A percentile compares a stretch with the other conserved stretches of the same genome.
Conservation (phyloP, 1,140 invertebrate genomes). For the Drosophila nigromelanica region DNA sequence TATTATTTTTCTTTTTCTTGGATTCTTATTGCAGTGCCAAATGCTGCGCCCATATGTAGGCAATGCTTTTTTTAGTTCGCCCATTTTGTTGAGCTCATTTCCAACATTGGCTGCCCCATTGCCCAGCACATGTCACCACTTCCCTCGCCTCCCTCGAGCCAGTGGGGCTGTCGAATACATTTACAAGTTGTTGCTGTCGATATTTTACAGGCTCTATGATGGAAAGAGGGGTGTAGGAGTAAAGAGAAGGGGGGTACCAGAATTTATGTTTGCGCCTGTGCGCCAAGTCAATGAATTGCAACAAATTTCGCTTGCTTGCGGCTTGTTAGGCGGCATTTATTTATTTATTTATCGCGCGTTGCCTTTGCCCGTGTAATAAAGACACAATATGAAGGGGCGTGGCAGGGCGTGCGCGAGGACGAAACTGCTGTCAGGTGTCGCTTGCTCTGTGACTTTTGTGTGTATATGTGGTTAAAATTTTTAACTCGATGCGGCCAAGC, state of each 20-base stretch:
- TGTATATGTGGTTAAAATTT: constrained; percentile 72
- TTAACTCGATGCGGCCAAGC: constrained; percentile 53
- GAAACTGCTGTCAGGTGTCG: constrained; percentile 64
- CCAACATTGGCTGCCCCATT: constrained; percentile 36
- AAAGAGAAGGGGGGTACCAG: constrained; percentile 1
- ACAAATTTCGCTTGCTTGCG: constrained; percentile 74
- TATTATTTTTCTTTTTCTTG: constrained; percentile 16
- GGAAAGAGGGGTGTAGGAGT: neutral
- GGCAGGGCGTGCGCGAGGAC: neutral
- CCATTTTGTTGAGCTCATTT: constrained; percentile 45
- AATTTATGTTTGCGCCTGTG: constrained; percentile 75
- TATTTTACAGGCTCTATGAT: constrained; percentile 64
- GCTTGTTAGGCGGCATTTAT: constrained; percentile 78
- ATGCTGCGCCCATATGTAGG: constrained; percentile 42
- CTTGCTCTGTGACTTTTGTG: constrained; percentile 51
- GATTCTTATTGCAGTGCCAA: constrained; percentile 23
- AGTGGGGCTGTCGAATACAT: constrained; percentile 48
- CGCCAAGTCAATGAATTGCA: constrained; percentile 80
- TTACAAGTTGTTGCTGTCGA: constrained; percentile 66
- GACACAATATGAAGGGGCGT: constrained; percentile 55
- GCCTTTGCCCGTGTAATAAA: constrained; percentile 73
- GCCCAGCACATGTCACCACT: constrained; percentile 38
- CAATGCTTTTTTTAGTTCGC: constrained; percentile 35
- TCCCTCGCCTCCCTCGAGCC: neutral
- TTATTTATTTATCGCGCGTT: constrained; percentile 79